A percentile compares a stretch with the other conserved stretches of the same genome.
Conservation (phyloP, 2,888 invertebrate genomes). For the Ypsolopha scabrella region DNA sequence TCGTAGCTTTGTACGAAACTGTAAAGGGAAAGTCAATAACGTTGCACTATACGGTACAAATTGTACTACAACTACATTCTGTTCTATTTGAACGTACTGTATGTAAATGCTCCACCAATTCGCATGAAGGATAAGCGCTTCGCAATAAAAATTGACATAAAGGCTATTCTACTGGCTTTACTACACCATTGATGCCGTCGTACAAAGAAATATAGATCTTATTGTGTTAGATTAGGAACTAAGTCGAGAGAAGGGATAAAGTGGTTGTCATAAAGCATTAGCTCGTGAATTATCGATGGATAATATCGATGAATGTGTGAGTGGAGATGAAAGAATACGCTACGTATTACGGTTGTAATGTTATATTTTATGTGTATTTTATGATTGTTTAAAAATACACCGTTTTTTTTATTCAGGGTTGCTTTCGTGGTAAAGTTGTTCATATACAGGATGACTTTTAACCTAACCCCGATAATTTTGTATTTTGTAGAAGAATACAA, state of each 20-base stretch:
- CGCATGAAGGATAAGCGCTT: slow-evolving; percentile 1
- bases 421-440: no score
- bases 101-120: neutral
- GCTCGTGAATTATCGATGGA: neutral
- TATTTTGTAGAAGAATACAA: no score
- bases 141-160: slow-evolving; percentile 3
- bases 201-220: neutral
- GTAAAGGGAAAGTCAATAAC: no score
- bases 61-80: no score
- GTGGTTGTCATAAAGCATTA: neutral
- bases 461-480: no score
- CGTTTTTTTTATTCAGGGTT: no score
- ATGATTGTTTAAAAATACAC: no score
- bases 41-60: no score
- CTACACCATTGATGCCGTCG: neutral
- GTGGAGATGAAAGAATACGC: neutral
- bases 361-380: no score
- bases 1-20: no score
- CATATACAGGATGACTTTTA: no score
- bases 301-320: neutral
- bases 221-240: neutral
- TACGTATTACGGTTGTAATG: no score
- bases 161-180: neutral
- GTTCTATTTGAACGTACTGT: neutral
- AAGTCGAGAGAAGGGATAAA: neutral